These are phyloP conservation scores for Falco berigora DNA, from an alignment of 2,797 vertebrate species.

Conservation along the genomic window DNA sequence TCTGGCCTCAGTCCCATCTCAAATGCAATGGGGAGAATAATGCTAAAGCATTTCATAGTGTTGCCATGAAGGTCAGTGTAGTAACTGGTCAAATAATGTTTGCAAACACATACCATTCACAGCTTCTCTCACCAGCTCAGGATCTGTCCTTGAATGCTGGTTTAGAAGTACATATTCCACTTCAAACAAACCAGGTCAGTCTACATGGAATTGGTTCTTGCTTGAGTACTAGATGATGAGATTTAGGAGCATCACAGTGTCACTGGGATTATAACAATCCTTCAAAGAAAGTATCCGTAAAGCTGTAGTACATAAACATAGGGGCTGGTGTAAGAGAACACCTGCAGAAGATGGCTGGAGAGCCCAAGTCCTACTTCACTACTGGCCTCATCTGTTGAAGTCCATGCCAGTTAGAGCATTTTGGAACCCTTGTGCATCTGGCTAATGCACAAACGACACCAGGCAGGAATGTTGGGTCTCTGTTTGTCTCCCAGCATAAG, in stretches of 20 bases:
- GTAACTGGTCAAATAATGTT: not conserved
- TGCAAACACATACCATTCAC: rapidly evolving
- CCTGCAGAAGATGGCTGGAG: not conserved
- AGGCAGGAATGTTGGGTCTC: not conserved
- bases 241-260: not conserved
- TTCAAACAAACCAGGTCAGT: not conserved
- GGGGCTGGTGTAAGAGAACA: not conserved
- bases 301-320: not conserved
- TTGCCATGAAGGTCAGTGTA: not conserved
- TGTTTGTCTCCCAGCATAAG: not conserved
- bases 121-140: not conserved
- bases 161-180: not conserved
- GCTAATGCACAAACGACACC: not conserved
- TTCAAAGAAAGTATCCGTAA: not conserved
- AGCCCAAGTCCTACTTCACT: not conserved
- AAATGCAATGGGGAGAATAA: not conserved
- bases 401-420: not conserved
- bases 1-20: not conserved
- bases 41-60: not conserved
- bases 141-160: not conserved
- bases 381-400: not conserved
- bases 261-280: not conserved
- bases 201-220: not conserved
- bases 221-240: not conserved
- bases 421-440: not conserved